Evolutionary conservation across 2,797 vertebrate species (phyloP), one percentile per base, ranked within the genome.

Genomic region (Chelonia mydas): DNA sequence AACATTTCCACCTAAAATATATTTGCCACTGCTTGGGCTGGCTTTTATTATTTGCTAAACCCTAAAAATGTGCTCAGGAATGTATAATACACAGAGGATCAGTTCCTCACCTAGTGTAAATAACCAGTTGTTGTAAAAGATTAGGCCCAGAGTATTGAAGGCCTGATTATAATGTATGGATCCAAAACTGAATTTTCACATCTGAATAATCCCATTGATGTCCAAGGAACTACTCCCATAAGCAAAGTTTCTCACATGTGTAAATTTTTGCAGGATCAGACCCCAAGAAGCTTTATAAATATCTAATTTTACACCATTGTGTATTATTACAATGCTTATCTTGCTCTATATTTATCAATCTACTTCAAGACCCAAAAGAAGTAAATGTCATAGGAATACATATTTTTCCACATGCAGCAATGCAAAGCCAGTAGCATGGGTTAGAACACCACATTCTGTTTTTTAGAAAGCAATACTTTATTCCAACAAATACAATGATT

Each of bases 401-500:
- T 1, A 33, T 93, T 92, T 94, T 96, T 77, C 41, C 85, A 77
- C 61, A 61, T 11, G 51, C 65, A 90, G 91, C 92, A 90, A 95
- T 79, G 49, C 61, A 87, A 90, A 90, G 77, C 72, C 82, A 89
- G 3, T 85, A 45, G 65, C 37, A 53, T 10, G 82, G 84, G 87
- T 97, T 93, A 94, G 86, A 95, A 94, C 50, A 94, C 94, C 47
- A 92, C 5, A 55, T 0, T 90, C 25, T 13, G 10, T n/a, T 96
- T 54, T 90, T 96, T 80, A 76, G 83, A 94, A 94, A 93, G 79
- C 87, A 92, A 17, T 45, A 80, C 77, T 94, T 90, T 80, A 80
- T 47, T 95, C 94, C 89, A 96, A 94, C 77, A 88, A 96, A 87
- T 27, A 94, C 41, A 94, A 72, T 25, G 17, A 47, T 90, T 88